Evolutionary conservation across 2,888 invertebrate species (phyloP).

Genomic region (Drosophila ustulata): DNA sequence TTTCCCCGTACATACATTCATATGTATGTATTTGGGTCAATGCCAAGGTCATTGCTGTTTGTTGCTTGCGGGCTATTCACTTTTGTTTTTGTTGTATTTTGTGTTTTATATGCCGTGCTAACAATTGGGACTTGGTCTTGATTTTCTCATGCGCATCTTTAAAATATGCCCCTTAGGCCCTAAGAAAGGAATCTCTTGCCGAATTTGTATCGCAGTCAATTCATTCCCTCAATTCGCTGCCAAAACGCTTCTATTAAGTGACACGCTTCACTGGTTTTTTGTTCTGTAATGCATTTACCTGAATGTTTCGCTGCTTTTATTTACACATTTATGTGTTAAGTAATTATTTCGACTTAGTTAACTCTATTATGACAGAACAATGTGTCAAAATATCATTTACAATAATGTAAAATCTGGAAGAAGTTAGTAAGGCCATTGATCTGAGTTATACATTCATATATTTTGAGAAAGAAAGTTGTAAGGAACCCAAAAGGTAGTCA

Average conservation of each 20-base stretch:
- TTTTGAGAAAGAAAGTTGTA: not conserved
- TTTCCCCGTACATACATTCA: slow-evolving; percentile 45
- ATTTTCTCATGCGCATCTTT: slow-evolving; percentile 12
- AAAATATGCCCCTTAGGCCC: slow-evolving; percentile 1
- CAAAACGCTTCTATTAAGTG: not conserved
- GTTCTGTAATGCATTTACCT: not conserved
- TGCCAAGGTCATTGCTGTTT: slow-evolving; percentile 62
- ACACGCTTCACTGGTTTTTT: not conserved
- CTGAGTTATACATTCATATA: too few relatives aligned
- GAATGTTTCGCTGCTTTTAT: not conserved
- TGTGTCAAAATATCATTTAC: not conserved
- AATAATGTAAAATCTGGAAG: too few relatives aligned
- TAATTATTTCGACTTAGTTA: not conserved
- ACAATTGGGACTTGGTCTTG: slow-evolving; percentile 29
- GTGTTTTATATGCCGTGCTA: slow-evolving; percentile 35
- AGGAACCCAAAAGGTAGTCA: not conserved
- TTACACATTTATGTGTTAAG: not conserved
- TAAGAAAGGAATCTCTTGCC: slow-evolving; percentile 4
- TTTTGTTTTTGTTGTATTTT: slow-evolving; percentile 14
- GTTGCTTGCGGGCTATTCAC: slow-evolving; percentile 46
- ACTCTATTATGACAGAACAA: not conserved
- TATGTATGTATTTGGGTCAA: slow-evolving; percentile 62
- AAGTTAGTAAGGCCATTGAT: too few relatives aligned
- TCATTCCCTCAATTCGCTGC: not conserved
- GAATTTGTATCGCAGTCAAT: not conserved